Evolutionary conservation across 2,797 vertebrate genomes (phyloP).

Genomic region (Dipus sagitta): DNA sequence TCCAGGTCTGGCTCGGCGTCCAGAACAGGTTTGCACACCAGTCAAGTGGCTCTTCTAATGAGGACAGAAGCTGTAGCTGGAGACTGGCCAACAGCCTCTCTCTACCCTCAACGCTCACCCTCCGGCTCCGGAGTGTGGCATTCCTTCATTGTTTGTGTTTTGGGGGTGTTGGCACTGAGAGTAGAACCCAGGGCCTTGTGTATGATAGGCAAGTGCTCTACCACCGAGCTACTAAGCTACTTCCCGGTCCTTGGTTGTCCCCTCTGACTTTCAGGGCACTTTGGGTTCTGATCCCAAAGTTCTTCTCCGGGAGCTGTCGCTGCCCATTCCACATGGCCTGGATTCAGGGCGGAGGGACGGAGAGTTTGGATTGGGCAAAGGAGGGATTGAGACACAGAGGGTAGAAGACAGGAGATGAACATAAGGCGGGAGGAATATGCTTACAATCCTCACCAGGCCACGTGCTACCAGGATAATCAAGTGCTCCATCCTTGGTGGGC

Average conservation of each 20-base stretch:
- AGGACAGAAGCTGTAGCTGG: background rate
- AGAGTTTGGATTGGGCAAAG: too few relatives aligned
- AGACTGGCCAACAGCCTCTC: fast-evolving
- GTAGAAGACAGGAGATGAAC: background rate
- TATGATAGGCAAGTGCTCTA: too few relatives aligned
- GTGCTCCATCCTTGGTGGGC: too few relatives aligned
- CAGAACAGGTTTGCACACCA: background rate
- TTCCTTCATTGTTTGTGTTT: too few relatives aligned
- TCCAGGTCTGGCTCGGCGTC: background rate
- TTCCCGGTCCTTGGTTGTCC: background rate
- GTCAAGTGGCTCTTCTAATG: background rate
- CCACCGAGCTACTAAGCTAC: too few relatives aligned
- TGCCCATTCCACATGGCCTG: background rate
- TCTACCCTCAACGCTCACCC: background rate
- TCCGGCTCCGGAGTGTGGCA: background rate
- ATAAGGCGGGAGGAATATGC: background rate
- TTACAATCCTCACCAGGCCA: background rate
- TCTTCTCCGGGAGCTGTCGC: background rate
- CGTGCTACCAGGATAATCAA: too few relatives aligned
- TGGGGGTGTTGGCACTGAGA: too few relatives aligned
- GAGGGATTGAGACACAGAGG: background rate
- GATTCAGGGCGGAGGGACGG: background rate
- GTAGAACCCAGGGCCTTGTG: too few relatives aligned
- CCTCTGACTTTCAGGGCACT: background rate
- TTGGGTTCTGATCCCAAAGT: too few relatives aligned